Percentiles rank a stretch among this genome's conserved stretches.
phyloP scores from a whole-genome alignment of 2,797 vertebrate species.

The Antennarius maculatus region DNA sequence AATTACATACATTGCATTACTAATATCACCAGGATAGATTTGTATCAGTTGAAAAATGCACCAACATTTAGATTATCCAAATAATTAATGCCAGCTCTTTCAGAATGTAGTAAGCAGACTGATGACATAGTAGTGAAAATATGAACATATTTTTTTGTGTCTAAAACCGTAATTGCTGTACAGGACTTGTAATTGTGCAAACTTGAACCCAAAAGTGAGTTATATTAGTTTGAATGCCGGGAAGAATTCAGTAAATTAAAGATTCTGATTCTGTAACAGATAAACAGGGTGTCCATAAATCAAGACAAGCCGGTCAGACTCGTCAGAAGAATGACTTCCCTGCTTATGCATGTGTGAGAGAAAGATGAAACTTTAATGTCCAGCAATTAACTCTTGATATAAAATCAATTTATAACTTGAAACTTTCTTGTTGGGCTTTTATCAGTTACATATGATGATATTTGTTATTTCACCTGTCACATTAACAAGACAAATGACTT shows the following conservation, averaged over 20 bases:
- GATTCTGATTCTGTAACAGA: not conserved
- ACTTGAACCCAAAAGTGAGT: constrained; percentile 2
- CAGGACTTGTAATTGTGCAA: not conserved
- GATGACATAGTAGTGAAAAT: no score
- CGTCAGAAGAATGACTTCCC: constrained; percentile 5
- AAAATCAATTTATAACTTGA: no score
- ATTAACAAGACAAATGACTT: not conserved
- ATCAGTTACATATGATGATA: not conserved
- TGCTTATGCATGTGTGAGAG: not conserved
- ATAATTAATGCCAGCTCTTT: no score
- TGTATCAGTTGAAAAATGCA: no score
- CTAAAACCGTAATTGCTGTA: not conserved
- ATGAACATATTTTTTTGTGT: not conserved
- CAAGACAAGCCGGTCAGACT: constrained; percentile 32
- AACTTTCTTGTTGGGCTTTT: not conserved
- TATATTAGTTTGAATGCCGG: not conserved
- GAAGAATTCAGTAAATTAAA: constrained; percentile 1
- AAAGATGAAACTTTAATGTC: not conserved
- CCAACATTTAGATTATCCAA: no score
- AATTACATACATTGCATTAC: no score
- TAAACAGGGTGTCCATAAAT: constrained; percentile 20
- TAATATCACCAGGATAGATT: no score
- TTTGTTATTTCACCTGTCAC: not conserved
- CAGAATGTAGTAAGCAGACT: no score
- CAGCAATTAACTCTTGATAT: not conserved